Conservation (phyloP, 1,140 invertebrate genomes). For the Lepidurus couesii region DNA sequence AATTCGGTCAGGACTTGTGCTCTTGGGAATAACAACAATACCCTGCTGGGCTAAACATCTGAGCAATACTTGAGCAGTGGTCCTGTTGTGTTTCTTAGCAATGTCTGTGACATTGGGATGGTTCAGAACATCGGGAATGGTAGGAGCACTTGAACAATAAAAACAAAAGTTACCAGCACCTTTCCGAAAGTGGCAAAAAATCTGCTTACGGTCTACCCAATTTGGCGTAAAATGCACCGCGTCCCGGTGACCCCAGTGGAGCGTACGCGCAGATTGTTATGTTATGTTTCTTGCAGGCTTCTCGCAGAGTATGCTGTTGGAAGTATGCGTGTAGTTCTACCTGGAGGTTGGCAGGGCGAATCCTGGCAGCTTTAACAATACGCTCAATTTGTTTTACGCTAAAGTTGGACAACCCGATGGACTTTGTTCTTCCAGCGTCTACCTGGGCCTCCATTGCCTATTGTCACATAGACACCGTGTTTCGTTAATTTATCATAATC, state of each 20-base stretch:
- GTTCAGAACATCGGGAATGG: conserved; percentile 32
- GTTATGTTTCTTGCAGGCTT: conserved; percentile 44
- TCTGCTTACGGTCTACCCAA: conserved; percentile 25
- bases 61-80: conserved; percentile 44
- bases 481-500: not conserved
- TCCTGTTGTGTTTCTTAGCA: conserved; percentile 38
- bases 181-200: no score
- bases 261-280: conserved; percentile 48
- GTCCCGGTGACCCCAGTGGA: conserved; percentile 43
- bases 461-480: not conserved
- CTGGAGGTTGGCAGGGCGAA: conserved; percentile 46
- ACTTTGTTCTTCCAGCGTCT: conserved; percentile 45
- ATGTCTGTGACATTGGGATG: conserved; percentile 36
- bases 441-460: conserved; percentile 38
- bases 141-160: not conserved
- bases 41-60: conserved; percentile 44
- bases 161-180: not conserved
- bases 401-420: conserved; percentile 52
- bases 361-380: conserved; percentile 48
- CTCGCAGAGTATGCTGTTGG: conserved; percentile 45
- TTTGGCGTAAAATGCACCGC: conserved; percentile 28
- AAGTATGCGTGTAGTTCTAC: conserved; percentile 49
- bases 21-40: conserved; percentile 47
- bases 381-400: conserved; percentile 46
- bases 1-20: conserved; percentile 41